phyloP scores from a whole-genome alignment of 2,888 invertebrate genomes.

The Darwinula stevensoni region DNA sequence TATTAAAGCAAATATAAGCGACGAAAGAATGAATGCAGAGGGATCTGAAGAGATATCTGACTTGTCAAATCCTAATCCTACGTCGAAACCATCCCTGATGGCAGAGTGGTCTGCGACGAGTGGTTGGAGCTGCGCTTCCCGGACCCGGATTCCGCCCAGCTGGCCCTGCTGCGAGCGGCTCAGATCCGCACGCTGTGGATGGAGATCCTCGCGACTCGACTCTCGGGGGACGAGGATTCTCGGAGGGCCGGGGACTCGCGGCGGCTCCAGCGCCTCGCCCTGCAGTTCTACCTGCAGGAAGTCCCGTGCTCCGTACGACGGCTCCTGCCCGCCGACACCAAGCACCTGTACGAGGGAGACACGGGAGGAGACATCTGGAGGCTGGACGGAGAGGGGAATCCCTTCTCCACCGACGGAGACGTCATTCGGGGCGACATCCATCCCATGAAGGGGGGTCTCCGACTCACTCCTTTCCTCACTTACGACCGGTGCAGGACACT shows the following conservation, averaged over 20 bases:
- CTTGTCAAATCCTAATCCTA: too few relatives aligned
- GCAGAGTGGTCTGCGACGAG: slow-evolving; percentile 40
- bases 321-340: slow-evolving; percentile 52
- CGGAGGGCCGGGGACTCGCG: too few relatives aligned
- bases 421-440: too few relatives aligned
- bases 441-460: slow-evolving; percentile 45
- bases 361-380: slow-evolving; percentile 14
- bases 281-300: slow-evolving; percentile 16
- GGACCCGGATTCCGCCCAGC: slow-evolving; percentile 40
- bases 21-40: too few relatives aligned
- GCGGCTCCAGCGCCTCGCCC: too few relatives aligned
- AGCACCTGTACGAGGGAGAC: too few relatives aligned
- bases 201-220: slow-evolving; percentile 32
- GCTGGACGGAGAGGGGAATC: slow-evolving; percentile 21
- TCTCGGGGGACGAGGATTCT: too few relatives aligned
- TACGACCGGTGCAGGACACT: slow-evolving; percentile 26
- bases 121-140: slow-evolving; percentile 58
- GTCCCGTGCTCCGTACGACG: slow-evolving; percentile 50
- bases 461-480: slow-evolving; percentile 47
- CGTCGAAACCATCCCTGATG: too few relatives aligned
- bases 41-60: too few relatives aligned
- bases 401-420: slow-evolving; percentile 35
- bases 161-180: slow-evolving; percentile 34
- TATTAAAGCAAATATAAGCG: too few relatives aligned
- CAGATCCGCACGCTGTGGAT: slow-evolving; percentile 49